Evolutionary conservation across 1,140 invertebrate species (phyloP), one percentile per base, ranked within the genome.

Genomic region (Drepana arcuata): DNA sequence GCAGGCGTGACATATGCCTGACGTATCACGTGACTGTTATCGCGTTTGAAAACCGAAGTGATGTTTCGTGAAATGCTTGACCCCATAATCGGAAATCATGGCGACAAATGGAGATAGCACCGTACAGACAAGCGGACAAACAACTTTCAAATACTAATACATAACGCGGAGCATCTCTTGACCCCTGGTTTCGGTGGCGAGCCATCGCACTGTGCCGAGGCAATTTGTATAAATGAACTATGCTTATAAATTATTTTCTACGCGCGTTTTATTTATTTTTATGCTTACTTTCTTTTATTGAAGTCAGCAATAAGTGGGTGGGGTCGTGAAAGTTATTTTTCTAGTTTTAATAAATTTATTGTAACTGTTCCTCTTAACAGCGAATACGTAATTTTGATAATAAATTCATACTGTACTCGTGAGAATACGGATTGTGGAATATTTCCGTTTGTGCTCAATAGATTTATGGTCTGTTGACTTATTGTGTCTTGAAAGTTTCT

Each of bases 121-220:
- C 5, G 23, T 31, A 15, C 15, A 12, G 14, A 25, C 7, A 6
- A 15, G 44, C 39, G 47, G 48, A 46, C 48, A 48, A 48, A 56
- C 58, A 66, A 66, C 62, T 66, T 66, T 66, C 62, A 48, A 62
- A 57, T 26, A 2, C 18, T 21, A 9, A 5, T 21, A 4, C n/a
- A 26, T 26, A 10, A 10, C 24, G 18, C 4, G 10, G 24, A 26
- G 24, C 4, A 26, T 26, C 24, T 7, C n/a, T 10, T 26, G 24
- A 26, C 24, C 24, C 24, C 4, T 21, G 18, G 4, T 9, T 9
- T 21, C 18, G 18, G 4, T 21, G 4, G 18, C 18, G 4, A 9
- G 4, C 4, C 18, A 10, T 10, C 25, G 25, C 25, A 27, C 5
- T 23, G n/a, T n/a, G n/a, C 25, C 25, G 25, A 9, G 7, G 11